Percentiles rank a stretch among this genome's conserved stretches.
phyloP scores from a whole-genome alignment of 2,888 invertebrate genomes.

The Drosophila formosana region DNA sequence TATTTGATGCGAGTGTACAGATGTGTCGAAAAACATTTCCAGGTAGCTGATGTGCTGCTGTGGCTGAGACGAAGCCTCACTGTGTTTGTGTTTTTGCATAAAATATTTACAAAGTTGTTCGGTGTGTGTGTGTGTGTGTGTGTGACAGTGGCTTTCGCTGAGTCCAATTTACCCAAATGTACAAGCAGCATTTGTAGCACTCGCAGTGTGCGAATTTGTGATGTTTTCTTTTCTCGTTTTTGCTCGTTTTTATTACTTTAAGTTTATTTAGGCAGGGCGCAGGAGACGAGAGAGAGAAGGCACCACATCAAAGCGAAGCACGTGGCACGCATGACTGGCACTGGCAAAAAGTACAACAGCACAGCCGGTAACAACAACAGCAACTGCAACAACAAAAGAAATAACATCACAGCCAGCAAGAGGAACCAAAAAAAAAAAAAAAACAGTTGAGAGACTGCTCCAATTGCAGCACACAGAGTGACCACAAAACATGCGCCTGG shows the following conservation, averaged over 20 bases:
- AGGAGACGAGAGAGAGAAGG: constrained; percentile 33
- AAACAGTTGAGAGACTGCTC: constrained; percentile 41
- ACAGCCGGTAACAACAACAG: constrained; percentile 35
- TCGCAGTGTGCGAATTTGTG: constrained; percentile 47
- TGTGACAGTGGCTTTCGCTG: constrained; percentile 66
- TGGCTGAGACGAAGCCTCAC: constrained; percentile 39
- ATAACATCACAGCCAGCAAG: constrained; percentile 18
- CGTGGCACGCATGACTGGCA: constrained; percentile 78
- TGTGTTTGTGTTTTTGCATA: constrained; percentile 72
- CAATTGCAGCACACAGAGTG: constrained; percentile 74
- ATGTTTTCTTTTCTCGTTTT: constrained; percentile 51
- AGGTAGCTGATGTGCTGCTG: constrained; percentile 53
- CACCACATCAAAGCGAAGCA: constrained; percentile 77
- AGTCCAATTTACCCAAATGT: constrained; percentile 78
- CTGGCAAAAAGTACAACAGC: constrained; percentile 67
- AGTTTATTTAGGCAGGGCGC: constrained; percentile 70
- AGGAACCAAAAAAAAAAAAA: constrained; percentile 12
- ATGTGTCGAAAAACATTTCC: constrained; percentile 74
- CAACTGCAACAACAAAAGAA: constrained; percentile 32
- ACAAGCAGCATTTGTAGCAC: constrained; percentile 66
- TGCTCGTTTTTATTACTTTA: constrained; percentile 72
- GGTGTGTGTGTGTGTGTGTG: constrained; percentile 27
- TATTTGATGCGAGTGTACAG: constrained; percentile 68
- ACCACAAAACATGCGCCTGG: constrained; percentile 74
- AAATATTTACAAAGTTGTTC: constrained; percentile 74